Percentiles rank a stretch among this genome's conserved stretches.
These are phyloP conservation scores for Chanos chanos DNA, from an alignment of 2,797 vertebrate genomes.

Conservation along the genomic window DNA sequence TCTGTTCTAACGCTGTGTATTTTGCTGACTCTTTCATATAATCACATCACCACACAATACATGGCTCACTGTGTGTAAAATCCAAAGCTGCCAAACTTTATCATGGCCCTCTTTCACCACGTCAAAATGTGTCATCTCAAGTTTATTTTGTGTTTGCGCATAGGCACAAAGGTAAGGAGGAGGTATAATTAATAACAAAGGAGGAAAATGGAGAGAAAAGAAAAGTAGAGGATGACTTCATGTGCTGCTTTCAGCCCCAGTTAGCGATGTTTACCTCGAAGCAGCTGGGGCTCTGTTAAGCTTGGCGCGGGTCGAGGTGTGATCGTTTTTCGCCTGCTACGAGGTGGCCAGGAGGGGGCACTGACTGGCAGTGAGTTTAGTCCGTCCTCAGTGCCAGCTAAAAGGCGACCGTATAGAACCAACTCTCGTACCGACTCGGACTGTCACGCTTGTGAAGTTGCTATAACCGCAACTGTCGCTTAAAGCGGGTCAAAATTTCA, in stretches of 20 bases:
- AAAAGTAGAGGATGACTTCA: conserved; percentile 27
- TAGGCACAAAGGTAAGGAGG: neutral
- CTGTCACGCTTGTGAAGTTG: no score
- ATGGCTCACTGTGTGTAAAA: no score
- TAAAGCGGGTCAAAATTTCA: no score
- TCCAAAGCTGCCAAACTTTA: no score
- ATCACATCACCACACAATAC: no score
- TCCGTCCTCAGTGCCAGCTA: neutral
- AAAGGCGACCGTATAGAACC: no score
- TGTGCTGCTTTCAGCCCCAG: conserved; percentile 36
- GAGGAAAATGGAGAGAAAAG: conserved; percentile 25
- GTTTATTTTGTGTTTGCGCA: conserved; percentile 11
- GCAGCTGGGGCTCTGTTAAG: conserved; percentile 34
- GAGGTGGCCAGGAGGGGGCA: conserved; percentile 45
- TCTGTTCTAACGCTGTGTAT: no score
- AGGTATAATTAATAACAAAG: conserved; percentile 32
- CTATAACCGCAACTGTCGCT: neutral
- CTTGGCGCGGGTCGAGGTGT: conserved; percentile 12
- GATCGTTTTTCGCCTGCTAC: conserved; percentile 10
- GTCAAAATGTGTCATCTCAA: neutral
- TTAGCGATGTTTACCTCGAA: conserved; percentile 42
- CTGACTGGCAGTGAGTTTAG: conserved; percentile 37
- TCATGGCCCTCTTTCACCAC: no score
- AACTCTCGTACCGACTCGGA: no score
- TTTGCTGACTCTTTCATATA: no score